These are phyloP conservation scores for Chrosomus eos DNA, from an alignment of 2,797 vertebrate genomes.

Conservation along the genomic window DNA sequence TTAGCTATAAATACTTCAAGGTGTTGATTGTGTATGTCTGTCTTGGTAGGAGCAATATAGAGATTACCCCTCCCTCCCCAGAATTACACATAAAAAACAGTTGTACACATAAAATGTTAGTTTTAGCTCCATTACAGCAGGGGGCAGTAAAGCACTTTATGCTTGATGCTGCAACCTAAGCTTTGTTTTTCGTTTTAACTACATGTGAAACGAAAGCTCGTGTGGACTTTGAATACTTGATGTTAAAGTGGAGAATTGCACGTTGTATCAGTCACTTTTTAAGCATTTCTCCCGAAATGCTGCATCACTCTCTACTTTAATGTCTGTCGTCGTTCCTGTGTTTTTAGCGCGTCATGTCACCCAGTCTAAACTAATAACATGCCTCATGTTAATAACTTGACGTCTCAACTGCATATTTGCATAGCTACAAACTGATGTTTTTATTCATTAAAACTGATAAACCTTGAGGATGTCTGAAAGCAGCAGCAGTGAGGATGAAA, in stretches of 20 bases:
- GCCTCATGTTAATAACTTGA: too few relatives aligned
- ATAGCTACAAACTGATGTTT: not conserved
- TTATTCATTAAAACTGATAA: not conserved
- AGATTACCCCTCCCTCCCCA: not conserved
- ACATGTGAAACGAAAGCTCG: not conserved
- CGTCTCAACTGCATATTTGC: not conserved
- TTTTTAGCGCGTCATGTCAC: not conserved
- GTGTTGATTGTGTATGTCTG: not conserved
- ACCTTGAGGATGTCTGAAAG: constrained; percentile 5
- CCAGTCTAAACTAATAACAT: too few relatives aligned
- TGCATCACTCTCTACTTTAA: not conserved
- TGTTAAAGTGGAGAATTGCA: not conserved
- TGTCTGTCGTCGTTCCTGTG: not conserved
- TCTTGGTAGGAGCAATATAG: not conserved
- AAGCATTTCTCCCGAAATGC: not conserved
- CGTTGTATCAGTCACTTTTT: not conserved
- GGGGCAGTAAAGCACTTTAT: not conserved
- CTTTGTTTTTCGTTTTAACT: too few relatives aligned
- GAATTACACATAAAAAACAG: not conserved
- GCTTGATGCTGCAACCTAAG: not conserved
- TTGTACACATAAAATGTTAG: too few relatives aligned
- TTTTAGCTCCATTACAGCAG: not conserved
- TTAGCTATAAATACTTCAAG: not conserved
- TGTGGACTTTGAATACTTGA: not conserved
- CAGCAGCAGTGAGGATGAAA: constrained; percentile 75